Conservation (phyloP, 1,140 invertebrate species). For the Trinorchestia longiramus region DNA sequence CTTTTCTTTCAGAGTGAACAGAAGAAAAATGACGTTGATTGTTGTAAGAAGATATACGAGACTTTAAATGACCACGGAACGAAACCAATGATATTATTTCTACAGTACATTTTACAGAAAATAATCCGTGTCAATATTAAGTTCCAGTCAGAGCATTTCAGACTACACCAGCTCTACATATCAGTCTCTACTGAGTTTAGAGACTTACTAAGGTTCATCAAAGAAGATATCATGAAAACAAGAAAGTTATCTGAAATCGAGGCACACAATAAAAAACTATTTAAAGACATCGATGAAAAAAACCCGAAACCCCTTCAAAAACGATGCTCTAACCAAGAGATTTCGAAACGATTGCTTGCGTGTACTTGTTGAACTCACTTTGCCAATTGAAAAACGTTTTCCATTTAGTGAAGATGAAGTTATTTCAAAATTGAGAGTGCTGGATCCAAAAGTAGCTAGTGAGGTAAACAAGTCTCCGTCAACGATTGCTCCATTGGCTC, state of each 20-base stretch:
- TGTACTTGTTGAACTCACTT: slow-evolving; percentile 52
- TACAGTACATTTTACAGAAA: too few relatives aligned
- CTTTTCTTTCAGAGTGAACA: too few relatives aligned
- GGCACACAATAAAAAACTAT: too few relatives aligned
- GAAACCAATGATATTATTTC: too few relatives aligned
- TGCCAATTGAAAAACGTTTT: slow-evolving; percentile 23
- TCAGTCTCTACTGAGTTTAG: slow-evolving; percentile 14
- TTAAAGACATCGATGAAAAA: too few relatives aligned
- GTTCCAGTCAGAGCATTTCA: slow-evolving; percentile 57
- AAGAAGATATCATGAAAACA: slow-evolving; percentile 46
- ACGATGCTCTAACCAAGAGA: slow-evolving; percentile 6
- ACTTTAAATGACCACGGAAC: too few relatives aligned
- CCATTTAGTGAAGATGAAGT: slow-evolving; percentile 5
- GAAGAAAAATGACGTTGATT: too few relatives aligned
- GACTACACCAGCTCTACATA: slow-evolving; percentile 45
- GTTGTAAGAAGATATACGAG: too few relatives aligned
- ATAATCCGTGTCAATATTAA: neutral
- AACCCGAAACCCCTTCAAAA: too few relatives aligned
- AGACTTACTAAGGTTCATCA: slow-evolving; percentile 35
- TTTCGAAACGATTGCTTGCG: slow-evolving; percentile 40
- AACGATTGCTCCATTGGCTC: neutral
- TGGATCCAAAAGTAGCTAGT: slow-evolving; percentile 50
- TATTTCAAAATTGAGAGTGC: slow-evolving; percentile 49
- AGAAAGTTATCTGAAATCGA: too few relatives aligned
- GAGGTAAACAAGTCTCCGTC: slow-evolving; percentile 24